Base-by-base conservation (phyloP, 2,888 invertebrate species). In the Invenusta paracnida region DNA sequence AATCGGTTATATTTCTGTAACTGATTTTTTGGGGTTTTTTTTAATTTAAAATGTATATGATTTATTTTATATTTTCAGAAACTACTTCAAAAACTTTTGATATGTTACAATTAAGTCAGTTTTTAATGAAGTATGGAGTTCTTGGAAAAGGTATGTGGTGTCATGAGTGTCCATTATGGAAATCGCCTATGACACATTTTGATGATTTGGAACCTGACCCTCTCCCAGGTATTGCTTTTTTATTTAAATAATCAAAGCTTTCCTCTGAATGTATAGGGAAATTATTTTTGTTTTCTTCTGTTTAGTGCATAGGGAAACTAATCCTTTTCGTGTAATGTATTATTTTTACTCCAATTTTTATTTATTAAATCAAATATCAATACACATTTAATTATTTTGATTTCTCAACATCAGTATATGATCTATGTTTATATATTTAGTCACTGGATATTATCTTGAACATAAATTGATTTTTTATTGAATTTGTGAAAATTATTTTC, bases 121-220 rank as follows among this genome's bases (percentile, higher is more conserved):
- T 84, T 82, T 31, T 84, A 23, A 48, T 84, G 84, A 82, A 84
- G 28, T 25, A 28, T 29, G 83, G 82, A 13, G 73, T 84, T 25
- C 29, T 84, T 0, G 84, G 84, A n/a, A 67, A 29, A 82, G 84
- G 84, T 17, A 83, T 84, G 84, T 84, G 84, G 84, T 25, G 84
- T 1, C 23, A 83, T 17, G 84, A 84, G 17, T 84, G 84, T 66
- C 66, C 29, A 25, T 27, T 82, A 23, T 84, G 84, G 84, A n/a
- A 31, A 27, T 23, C 23, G 17, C 73, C 81, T 0, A n/a, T 25
- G 23, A 29, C 83, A 25, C 1, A 48, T 1, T 66, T 66, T 0
- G 83, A 66, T 25, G 83, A 83, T 5, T 11, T 83, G 30, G 17
- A n/a, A 23, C 83, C 83, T 5, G 83, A 83, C n/a, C 30, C 83